phyloP scores from a whole-genome alignment of 1,140 invertebrate species.

The Episyrphus balteatus region DNA sequence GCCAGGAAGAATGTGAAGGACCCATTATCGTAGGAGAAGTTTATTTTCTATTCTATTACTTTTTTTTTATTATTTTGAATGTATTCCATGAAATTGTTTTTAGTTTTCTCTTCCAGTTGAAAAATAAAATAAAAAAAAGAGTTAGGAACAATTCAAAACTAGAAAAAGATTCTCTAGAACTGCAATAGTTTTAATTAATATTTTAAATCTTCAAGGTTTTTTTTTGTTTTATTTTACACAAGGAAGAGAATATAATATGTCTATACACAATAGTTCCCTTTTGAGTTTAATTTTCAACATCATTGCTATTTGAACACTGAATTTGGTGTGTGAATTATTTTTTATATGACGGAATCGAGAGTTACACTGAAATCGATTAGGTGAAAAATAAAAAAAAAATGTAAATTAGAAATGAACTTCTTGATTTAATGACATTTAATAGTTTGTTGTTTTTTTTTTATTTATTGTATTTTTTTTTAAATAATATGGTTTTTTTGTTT shows the following conservation, averaged over 20 bases:
- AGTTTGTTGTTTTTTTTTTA: too few species aligned
- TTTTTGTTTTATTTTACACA: too few species aligned
- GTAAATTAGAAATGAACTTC: not conserved
- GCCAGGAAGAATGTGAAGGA: too few species aligned
- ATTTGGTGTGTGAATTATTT: not conserved
- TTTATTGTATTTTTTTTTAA: not conserved
- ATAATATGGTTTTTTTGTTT: not conserved
- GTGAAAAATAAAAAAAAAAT: not conserved
- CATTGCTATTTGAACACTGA: not conserved
- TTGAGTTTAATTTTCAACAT: not conserved
- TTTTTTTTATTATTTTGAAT: not conserved
- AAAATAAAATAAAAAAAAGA: not conserved
- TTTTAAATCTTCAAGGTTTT: too few species aligned
- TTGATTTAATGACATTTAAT: too few species aligned
- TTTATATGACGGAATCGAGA: not conserved
- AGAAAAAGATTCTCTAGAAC: too few species aligned
- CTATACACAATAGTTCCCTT: not conserved
- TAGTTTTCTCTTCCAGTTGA: too few species aligned
- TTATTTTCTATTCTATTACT: not conserved
- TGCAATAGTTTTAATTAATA: too few species aligned
- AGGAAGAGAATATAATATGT: not conserved
- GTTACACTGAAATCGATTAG: conserved; percentile 3
- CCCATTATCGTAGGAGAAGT: too few species aligned
- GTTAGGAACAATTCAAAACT: too few species aligned
- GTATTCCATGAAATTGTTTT: not conserved